A percentile compares a stretch with the other conserved stretches of the same genome.
These are phyloP conservation scores for Drosophila paramelanica DNA, from an alignment of 2,888 invertebrate species.

Conservation along the genomic window DNA sequence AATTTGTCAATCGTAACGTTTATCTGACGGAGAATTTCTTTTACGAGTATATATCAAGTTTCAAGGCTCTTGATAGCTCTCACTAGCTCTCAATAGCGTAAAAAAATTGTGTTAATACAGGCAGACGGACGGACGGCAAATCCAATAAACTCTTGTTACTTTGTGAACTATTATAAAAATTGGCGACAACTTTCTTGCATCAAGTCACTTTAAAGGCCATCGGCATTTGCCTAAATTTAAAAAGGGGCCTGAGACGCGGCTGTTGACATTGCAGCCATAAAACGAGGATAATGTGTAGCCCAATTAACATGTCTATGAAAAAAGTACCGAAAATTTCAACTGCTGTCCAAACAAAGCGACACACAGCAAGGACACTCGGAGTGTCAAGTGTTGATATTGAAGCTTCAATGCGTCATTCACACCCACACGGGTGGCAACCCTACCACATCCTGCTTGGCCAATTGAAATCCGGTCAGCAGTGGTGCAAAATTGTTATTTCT, in stretches of 20 bases:
- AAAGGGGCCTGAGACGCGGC: background rate
- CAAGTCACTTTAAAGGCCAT: slow-evolving; percentile 11
- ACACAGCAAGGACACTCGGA: slow-evolving; percentile 32
- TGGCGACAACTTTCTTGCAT: slow-evolving; percentile 2
- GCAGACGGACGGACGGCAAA: too few species aligned
- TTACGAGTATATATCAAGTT: too few species aligned
- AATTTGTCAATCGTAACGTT: too few species aligned
- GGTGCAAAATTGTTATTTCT: slow-evolving; percentile 19
- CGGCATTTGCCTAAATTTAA: slow-evolving; percentile 43
- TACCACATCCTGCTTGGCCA: slow-evolving; percentile 9
- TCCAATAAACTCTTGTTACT: too few species aligned
- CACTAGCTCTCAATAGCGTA: too few species aligned
- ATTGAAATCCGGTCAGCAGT: slow-evolving; percentile 49
- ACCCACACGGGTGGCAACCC: background rate
- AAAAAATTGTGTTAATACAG: too few species aligned
- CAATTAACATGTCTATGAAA: slow-evolving; percentile 55
- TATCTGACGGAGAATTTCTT: too few species aligned
- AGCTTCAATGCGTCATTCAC: slow-evolving; percentile 46
- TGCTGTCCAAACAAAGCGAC: slow-evolving; percentile 20
- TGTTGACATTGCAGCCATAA: slow-evolving; percentile 19
- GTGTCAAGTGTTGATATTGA: slow-evolving; percentile 70
- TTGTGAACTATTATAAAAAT: background rate
- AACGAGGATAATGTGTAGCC: background rate
- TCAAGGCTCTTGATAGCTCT: too few species aligned
- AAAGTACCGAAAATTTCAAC: slow-evolving; percentile 23